Conservation (phyloP, 2,113 vertebrate genomes). For the Varanus salvator region DNA sequence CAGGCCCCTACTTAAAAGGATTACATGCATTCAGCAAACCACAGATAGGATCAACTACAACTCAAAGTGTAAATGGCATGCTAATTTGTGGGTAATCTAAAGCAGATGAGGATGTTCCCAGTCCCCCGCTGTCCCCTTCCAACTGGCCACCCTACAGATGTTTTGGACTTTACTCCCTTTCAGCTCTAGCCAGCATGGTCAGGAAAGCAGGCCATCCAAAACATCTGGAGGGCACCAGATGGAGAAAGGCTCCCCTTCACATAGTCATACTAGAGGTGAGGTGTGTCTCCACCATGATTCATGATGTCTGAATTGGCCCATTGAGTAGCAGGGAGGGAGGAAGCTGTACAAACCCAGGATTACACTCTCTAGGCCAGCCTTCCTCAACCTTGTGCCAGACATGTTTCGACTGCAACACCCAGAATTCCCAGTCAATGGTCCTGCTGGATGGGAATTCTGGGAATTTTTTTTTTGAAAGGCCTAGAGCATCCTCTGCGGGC, state of each 20-base stretch:
- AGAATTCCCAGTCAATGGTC: too few relatives aligned
- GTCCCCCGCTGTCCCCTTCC: background rate
- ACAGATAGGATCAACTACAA: background rate
- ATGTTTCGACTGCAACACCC: too few relatives aligned
- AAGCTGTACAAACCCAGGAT: background rate
- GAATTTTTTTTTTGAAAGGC: background rate
- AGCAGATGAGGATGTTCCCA: background rate
- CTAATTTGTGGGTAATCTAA: background rate
- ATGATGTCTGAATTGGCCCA: background rate
- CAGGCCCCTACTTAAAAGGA: background rate
- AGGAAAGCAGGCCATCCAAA: too few relatives aligned
- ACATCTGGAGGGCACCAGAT: too few relatives aligned
- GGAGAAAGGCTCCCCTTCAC: too few relatives aligned
- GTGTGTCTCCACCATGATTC: background rate
- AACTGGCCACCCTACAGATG: too few relatives aligned
- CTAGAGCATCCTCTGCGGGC: too few relatives aligned
- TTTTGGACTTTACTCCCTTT: too few relatives aligned
- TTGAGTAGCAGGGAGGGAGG: background rate
- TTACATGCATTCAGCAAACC: background rate
- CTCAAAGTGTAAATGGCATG: background rate
- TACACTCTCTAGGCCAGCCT: background rate
- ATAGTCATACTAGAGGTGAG: background rate
- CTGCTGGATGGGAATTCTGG: background rate
- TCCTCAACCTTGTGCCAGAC: too few relatives aligned
- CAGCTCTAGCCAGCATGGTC: too few relatives aligned